Conservation (phyloP, 2,797 vertebrate species). For the Acridotheres tristis region DNA sequence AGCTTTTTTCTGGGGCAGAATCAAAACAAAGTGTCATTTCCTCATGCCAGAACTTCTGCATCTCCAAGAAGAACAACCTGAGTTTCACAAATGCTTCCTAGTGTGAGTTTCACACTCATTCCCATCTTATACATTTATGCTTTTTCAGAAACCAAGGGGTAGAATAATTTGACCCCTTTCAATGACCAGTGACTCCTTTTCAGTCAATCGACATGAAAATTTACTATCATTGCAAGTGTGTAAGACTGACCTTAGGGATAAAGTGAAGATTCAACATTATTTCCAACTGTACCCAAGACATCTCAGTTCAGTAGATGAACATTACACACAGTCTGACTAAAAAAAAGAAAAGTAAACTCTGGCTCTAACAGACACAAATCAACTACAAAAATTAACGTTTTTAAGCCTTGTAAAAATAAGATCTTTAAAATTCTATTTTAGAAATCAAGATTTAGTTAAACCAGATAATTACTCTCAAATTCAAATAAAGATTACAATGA, state of each 20-base stretch:
- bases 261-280: neutral
- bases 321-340: neutral
- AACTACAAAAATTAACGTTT: neutral
- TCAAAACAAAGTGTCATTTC: neutral
- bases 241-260: neutral
- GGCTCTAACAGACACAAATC: neutral
- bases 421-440: neutral
- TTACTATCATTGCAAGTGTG: neutral
- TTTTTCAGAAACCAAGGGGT: neutral
- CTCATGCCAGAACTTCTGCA: neutral
- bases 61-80: neutral
- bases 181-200: neutral
- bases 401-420: neutral
- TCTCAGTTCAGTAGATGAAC: neutral
- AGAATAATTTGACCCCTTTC: neutral
- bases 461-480: neutral
- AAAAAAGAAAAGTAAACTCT: neutral
- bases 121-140: neutral
- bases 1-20: neutral
- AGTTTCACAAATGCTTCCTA: neutral
- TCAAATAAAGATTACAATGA: neutral
- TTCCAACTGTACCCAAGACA: neutral
- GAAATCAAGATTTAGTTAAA: neutral
- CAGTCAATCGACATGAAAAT: neutral
- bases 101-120: neutral